phyloP scores from a whole-genome alignment of 2,797 vertebrate genomes.

The Phrynocephalus guinanensis region DNA sequence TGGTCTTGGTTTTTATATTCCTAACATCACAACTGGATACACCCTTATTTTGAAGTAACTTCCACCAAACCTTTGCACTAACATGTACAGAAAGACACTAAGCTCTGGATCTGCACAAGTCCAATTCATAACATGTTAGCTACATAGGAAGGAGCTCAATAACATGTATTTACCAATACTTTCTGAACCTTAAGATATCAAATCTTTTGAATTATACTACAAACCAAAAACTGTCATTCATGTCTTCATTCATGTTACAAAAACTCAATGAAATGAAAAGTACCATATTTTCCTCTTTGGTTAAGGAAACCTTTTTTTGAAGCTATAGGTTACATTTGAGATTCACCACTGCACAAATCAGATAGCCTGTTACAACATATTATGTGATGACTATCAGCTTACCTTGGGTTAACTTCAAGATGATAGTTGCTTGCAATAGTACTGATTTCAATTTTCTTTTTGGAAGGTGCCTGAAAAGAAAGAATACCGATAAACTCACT shows the following conservation, averaged over 20 bases:
- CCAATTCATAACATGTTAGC: neutral
- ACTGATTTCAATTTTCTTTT: slow-evolving; percentile 99
- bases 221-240: no score
- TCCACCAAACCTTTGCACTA: neutral
- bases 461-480: slow-evolving; percentile 89
- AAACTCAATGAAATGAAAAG: neutral
- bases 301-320: neutral
- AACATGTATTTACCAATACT: no score
- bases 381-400: slow-evolving; percentile 32
- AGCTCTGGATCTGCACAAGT: neutral
- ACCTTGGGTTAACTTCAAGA: slow-evolving; percentile 97
- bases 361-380: neutral
- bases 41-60: neutral
- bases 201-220: no score
- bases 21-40: neutral
- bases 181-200: no score
- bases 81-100: neutral
- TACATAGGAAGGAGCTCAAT: neutral
- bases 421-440: slow-evolving; percentile 99
- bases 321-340: neutral
- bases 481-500: neutral
- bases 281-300: neutral
- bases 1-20: neutral
- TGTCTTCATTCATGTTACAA: neutral
- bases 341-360: neutral